Percentiles rank a stretch among this genome's conserved stretches.
These are phyloP conservation scores for Silurus lanzhouensis DNA, from an alignment of 2,797 vertebrate genomes.

Conservation along the genomic window DNA sequence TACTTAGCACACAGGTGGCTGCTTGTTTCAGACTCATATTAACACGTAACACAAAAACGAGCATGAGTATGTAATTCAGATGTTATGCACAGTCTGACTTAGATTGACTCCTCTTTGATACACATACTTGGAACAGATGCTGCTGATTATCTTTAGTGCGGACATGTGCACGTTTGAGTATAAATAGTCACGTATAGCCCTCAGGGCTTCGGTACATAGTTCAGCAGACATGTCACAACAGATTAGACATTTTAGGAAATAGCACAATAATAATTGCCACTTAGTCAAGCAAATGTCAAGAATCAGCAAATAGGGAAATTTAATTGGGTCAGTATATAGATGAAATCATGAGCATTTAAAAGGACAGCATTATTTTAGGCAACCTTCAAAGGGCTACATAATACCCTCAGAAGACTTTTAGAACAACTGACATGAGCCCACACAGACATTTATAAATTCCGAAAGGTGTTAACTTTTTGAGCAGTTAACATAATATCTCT, in stretches of 20 bases:
- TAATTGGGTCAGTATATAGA: background rate
- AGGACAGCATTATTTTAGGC: background rate
- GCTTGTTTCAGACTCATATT: conserved; percentile 8
- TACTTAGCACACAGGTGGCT: conserved; percentile 28
- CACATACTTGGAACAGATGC: conserved; percentile 60
- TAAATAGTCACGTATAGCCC: conserved; percentile 41
- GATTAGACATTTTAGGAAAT: conserved; percentile 45
- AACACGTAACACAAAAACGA: conserved; percentile 47
- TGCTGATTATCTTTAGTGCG: conserved; percentile 60
- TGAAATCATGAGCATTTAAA: background rate
- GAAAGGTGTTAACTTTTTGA: background rate
- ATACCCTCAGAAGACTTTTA: background rate
- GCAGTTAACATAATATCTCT: background rate
- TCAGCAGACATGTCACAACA: conserved; percentile 45
- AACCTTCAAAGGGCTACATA: background rate
- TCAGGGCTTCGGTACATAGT: conserved; percentile 51
- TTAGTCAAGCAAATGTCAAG: conserved; percentile 18
- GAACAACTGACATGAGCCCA: background rate
- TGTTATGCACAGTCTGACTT: conserved; percentile 46
- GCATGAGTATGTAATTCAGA: conserved; percentile 32
- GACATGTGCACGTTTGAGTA: conserved; percentile 50
- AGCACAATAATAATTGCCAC: conserved; percentile 20
- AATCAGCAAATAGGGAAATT: background rate
- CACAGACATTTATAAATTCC: background rate
- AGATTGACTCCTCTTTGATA: conserved; percentile 45